These are phyloP conservation scores for Drosophila bunnanda DNA, from an alignment of 2,888 invertebrate species.

Conservation along the genomic window DNA sequence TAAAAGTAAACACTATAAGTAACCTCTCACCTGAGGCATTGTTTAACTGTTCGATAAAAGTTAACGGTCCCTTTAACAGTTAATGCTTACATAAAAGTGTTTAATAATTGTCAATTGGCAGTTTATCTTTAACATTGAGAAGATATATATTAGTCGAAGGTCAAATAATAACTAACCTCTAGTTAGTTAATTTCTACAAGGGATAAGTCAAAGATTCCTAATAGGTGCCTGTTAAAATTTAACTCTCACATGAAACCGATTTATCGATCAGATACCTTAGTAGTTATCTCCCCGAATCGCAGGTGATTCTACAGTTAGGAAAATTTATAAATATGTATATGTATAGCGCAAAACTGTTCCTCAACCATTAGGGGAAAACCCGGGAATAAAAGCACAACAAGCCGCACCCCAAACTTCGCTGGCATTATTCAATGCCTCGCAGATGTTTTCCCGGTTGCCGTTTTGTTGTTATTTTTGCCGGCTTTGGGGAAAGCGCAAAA, in stretches of 20 bases:
- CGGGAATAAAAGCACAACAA: constrained; percentile 35
- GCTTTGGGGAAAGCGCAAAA: constrained; percentile 60
- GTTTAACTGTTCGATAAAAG: neutral
- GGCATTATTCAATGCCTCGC: constrained; percentile 58
- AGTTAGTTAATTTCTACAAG: neutral
- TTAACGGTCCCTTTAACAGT: neutral
- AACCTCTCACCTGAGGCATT: neutral
- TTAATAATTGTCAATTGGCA: neutral
- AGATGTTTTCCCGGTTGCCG: constrained; percentile 54
- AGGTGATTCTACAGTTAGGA: neutral
- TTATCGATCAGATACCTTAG: neutral
- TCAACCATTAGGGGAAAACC: constrained; percentile 36
- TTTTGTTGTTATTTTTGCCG: constrained; percentile 58
- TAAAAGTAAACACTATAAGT: no score
- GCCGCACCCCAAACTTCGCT: constrained; percentile 59
- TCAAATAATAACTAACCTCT: neutral
- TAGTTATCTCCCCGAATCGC: neutral
- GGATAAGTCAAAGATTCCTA: neutral
- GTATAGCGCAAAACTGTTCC: constrained; percentile 7
- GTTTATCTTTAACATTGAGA: neutral
- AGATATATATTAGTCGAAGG: neutral
- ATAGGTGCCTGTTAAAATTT: no score
- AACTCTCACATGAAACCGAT: neutral
- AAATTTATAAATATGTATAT: no score
- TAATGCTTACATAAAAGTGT: neutral